phyloP scores from a whole-genome alignment of 1,140 invertebrate genomes.

The Bombus ignitus region DNA sequence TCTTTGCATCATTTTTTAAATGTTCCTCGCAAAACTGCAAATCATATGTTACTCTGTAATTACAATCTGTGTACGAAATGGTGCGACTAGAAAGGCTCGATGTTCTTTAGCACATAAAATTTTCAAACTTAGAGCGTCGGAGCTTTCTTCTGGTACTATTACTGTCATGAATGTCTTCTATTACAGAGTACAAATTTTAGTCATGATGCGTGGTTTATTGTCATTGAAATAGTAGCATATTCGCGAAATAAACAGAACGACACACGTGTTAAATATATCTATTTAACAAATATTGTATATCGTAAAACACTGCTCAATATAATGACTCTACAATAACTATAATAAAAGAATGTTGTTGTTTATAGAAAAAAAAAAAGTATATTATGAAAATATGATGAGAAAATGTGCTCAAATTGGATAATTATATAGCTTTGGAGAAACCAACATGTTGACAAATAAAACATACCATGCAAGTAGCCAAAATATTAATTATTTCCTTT shows the following conservation, averaged over 20 bases:
- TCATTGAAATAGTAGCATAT: conserved; percentile 56
- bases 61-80: conserved; percentile 29
- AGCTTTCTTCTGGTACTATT: conserved; percentile 30
- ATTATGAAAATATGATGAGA: conserved; percentile 71
- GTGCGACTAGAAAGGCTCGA: conserved; percentile 5
- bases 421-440: conserved; percentile 75
- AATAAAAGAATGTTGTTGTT: conserved; percentile 78
- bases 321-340: conserved; percentile 75
- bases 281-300: conserved; percentile 65
- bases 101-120: not conserved
- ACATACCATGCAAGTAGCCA: conserved; percentile 66
- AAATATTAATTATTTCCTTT: conserved; percentile 46
- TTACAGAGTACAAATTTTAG: conserved; percentile 62
- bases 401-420: conserved; percentile 78
- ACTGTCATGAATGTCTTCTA: conserved; percentile 46
- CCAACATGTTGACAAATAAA: conserved; percentile 79
- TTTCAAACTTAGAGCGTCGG: not conserved
- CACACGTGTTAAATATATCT: conserved; percentile 62
- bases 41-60: conserved; percentile 62
- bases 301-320: conserved; percentile 77
- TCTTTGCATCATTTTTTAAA: conserved; percentile 18
- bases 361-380: conserved; percentile 75
- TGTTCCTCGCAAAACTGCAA: conserved; percentile 57
- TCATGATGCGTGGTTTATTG: conserved; percentile 44
- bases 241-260: conserved; percentile 51